Conservation (phyloP, 2,888 invertebrate genomes). For the Acleris cristana region DNA sequence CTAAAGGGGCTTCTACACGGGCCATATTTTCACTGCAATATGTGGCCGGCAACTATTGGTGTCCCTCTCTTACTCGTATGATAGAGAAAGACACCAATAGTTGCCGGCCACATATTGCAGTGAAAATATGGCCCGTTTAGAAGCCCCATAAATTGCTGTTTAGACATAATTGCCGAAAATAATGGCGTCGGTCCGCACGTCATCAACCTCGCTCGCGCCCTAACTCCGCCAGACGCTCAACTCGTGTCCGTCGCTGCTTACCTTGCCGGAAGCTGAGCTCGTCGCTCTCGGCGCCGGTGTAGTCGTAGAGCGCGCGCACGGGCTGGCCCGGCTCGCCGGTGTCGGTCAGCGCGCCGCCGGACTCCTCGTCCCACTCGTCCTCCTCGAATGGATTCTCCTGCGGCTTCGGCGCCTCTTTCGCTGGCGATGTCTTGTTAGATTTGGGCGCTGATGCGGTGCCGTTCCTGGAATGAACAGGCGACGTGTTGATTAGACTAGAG, state of each 20-base stretch:
- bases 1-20: no score
- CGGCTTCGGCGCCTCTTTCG: conserved; percentile 59
- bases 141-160: no score
- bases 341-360: conserved; percentile 94
- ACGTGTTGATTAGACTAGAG: background rate
- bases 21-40: no score
- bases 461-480: conserved; percentile 58
- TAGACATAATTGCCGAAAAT: no score
- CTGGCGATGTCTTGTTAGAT: conserved; percentile 71
- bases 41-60: no score
- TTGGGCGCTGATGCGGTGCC: conserved; percentile 72
- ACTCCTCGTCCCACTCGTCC: conserved; percentile 92
- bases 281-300: conserved; percentile 98
- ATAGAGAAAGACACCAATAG: no score
- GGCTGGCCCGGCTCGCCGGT: conserved; percentile 97
- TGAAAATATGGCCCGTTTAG: no score
- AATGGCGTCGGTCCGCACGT: no score
- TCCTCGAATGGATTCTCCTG: conserved; percentile 93
- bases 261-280: conserved; percentile 98
- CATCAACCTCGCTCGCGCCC: no score
- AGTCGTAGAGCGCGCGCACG: conserved; percentile 97
- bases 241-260: conserved; percentile 53
- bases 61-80: no score
- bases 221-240: no score
- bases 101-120: no score